These are phyloP conservation scores for Echiichthys vipera DNA, from an alignment of 2,797 vertebrate species.

Conservation along the genomic window DNA sequence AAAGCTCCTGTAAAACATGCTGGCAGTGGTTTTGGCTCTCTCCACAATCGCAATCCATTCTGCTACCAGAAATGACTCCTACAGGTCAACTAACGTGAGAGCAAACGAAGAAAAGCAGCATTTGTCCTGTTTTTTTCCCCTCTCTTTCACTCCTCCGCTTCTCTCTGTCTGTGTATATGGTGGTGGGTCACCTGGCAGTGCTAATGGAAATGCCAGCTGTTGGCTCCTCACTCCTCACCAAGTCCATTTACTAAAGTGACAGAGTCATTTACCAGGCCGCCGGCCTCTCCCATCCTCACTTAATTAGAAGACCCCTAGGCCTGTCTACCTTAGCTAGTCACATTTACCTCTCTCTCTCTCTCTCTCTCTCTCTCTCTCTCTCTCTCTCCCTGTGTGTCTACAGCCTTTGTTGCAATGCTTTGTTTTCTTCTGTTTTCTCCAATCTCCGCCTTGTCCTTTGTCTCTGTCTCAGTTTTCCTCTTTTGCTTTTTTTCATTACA, in stretches of 20 bases:
- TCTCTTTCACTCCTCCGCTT: conserved; percentile 9
- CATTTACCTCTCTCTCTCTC: conserved; percentile 64
- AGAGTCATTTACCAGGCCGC: conserved; percentile 87
- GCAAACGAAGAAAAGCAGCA: conserved; percentile 50
- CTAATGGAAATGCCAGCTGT: conserved; percentile 83
- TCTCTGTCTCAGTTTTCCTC: conserved; percentile 58
- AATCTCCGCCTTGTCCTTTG: conserved; percentile 49
- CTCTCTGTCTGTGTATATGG: conserved; percentile 44
- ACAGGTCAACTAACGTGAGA: conserved; percentile 23
- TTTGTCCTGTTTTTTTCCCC: conserved; percentile 22
- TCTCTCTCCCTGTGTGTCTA: too few relatives aligned
- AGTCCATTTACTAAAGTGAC: conserved; percentile 89
- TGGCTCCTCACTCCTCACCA: conserved; percentile 82
- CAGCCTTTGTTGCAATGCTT: conserved; percentile 50
- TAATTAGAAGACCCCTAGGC: conserved; percentile 86
- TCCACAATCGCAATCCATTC: conserved; percentile 12
- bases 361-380: conserved; percentile 22
- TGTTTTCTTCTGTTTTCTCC: conserved; percentile 60
- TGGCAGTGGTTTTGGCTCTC: conserved; percentile 7
- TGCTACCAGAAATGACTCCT: conserved; percentile 16
- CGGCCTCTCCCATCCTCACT: conserved; percentile 83
- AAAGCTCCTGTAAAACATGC: not conserved
- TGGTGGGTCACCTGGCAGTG: conserved; percentile 61
- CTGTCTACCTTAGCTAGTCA: conserved; percentile 70
- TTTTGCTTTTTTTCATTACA: conserved; percentile 27